Percentiles rank a stretch among this genome's conserved stretches.
Conservation (phyloP, 2,113 vertebrate species). For the Puma concolor region DNA sequence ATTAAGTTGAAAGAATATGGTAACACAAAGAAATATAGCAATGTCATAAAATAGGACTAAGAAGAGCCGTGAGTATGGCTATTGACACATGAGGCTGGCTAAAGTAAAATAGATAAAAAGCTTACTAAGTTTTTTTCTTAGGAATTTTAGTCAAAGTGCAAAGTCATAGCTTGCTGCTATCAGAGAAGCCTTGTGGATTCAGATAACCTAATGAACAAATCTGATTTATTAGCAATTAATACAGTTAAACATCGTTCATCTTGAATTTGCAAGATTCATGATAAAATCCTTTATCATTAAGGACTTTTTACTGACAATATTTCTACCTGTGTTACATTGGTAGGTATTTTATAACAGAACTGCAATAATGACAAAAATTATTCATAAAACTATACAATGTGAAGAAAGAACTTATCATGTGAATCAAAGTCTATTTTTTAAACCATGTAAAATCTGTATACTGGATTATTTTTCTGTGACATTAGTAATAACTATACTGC, state of each 20-base stretch:
- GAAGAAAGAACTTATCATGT: background rate
- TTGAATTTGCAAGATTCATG: background rate
- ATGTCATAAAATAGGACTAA: background rate
- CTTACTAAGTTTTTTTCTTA: background rate
- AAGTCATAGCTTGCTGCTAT: background rate
- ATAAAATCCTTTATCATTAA: background rate
- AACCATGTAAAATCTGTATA: background rate
- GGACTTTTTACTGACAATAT: background rate
- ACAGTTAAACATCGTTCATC: background rate
- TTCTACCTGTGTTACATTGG: background rate
- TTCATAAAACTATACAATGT: too few relatives aligned
- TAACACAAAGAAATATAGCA: background rate
- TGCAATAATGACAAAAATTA: background rate
- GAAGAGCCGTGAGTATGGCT: background rate
- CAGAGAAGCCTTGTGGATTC: background rate
- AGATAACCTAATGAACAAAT: background rate
- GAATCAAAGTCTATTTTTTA: background rate
- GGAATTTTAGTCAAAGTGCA: background rate
- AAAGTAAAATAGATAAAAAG: background rate
- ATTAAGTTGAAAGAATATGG: background rate
- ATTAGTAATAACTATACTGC: background rate
- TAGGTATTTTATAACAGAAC: background rate
- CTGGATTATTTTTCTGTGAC: background rate
- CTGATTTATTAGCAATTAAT: background rate
- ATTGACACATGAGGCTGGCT: background rate